Base-by-base conservation (phyloP, 2,797 vertebrate genomes). In the Betta splendens region DNA sequence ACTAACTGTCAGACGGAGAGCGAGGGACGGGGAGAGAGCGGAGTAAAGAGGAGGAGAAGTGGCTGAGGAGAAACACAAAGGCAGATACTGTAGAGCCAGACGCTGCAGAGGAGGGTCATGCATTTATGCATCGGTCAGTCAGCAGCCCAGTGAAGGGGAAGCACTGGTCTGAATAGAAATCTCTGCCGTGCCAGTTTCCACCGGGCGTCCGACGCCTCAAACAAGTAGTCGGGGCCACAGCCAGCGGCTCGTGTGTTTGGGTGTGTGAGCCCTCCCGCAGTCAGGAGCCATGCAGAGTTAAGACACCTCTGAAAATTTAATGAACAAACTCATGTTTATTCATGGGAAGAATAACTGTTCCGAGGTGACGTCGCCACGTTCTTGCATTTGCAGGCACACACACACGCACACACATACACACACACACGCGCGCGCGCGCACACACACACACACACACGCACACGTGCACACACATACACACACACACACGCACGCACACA, bases 221-320 rank as follows among this genome's bases (percentile, higher is more conserved):
- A 83, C 81, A 84, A 76, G 85, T 88, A 85, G 80, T 74, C 83
- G 63, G 74, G 80, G 84, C 84, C 76, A 58, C 56, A 60, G 80
- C 77, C 16, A 8, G 36, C 28, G 35, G 64, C 22, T 12, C 48
- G 53, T 32, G 7, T 38, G 75, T 28, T 47, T 31, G 64, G 21
- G 55, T 40, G 32, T 49, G 62, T 15, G 44, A 85, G 82, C 75
- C 80, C 76, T 85, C 86, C 84, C 63, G 87, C 87, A 87, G 87
- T 86, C 86, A 89, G 83, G 80, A 87, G 70, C 80, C 77, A 79
- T 65, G 79, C 79, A 20, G 87, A 81, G 87, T 90, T 87, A 89
- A 86, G 84, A 89, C 48, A 56, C 53, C 71, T 79, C 80, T 92
- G 87, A 88, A 93, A 92, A 89, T 89, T 92, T 88, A 90, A 91